Conservation (phyloP, 2,888 invertebrate species). For the Tenthredo notha region DNA sequence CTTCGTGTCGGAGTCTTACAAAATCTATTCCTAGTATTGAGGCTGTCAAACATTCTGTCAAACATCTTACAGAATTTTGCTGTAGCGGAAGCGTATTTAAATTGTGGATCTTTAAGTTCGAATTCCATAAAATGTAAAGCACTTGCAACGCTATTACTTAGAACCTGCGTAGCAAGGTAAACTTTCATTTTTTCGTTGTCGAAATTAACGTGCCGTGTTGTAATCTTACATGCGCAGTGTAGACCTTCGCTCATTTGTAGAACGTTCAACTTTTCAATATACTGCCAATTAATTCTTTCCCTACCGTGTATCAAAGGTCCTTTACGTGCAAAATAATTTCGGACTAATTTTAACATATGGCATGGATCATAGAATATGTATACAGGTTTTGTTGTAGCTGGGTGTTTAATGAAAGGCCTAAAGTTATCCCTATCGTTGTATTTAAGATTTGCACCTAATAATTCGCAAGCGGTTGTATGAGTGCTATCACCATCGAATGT, state of each 20-base stretch:
- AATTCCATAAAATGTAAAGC: constrained; percentile 46
- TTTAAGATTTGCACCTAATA: constrained; percentile 12
- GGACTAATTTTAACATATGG: constrained; percentile 38
- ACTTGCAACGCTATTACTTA: constrained; percentile 52
- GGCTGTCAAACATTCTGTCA: constrained; percentile 52
- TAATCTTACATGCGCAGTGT: constrained; percentile 42
- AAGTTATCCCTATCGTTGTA: not conserved
- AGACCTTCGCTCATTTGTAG: constrained; percentile 53
- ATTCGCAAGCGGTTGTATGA: constrained; percentile 4
- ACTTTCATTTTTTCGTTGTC: constrained; percentile 55
- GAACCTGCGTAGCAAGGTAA: constrained; percentile 44
- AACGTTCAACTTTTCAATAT: constrained; percentile 53
- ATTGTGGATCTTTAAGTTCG: constrained; percentile 28
- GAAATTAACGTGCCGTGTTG: constrained; percentile 44
- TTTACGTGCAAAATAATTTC: constrained; percentile 15
- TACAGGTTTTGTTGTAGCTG: not conserved
- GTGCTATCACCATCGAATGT: not conserved
- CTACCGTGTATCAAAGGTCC: constrained; percentile 52
- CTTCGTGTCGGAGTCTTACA: constrained; percentile 11
- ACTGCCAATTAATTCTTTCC: constrained; percentile 48
- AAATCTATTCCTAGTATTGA: constrained; percentile 52
- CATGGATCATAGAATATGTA: constrained; percentile 54
- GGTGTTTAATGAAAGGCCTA: constrained; percentile 36
- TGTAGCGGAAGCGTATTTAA: constrained; percentile 49
- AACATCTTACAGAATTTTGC: constrained; percentile 25